Evolutionary conservation across 2,888 invertebrate species (phyloP).

Genomic region (Laothoe populi): DNA sequence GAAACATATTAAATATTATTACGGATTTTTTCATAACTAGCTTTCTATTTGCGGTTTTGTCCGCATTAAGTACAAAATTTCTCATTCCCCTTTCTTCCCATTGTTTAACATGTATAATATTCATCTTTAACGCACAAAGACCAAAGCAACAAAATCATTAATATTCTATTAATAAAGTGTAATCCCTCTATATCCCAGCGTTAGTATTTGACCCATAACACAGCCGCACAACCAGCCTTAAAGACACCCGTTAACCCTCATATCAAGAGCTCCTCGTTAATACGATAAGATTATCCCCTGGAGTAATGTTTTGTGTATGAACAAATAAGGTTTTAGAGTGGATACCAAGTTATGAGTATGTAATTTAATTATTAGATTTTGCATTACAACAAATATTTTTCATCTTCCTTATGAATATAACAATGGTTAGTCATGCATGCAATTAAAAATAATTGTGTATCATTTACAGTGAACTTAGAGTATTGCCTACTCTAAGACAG

Average conservation of each 20-base stretch:
- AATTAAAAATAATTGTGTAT: neutral
- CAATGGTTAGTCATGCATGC: neutral
- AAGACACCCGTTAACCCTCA: conserved; percentile 14
- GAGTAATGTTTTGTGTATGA: conserved; percentile 3
- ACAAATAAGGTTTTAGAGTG: conserved; percentile 16
- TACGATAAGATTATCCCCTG: conserved; percentile 20
- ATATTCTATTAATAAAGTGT: conserved; percentile 39
- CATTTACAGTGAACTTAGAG: neutral
- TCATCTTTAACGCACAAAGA: neutral
- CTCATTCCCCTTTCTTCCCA: neutral
- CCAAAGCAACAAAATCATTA: conserved; percentile 25
- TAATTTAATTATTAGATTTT: neutral
- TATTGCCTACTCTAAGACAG: too few species aligned
- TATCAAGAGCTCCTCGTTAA: conserved; percentile 18
- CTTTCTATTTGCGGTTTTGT: too few species aligned
- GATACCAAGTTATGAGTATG: neutral
- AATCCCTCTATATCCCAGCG: conserved; percentile 34
- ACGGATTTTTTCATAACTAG: too few species aligned
- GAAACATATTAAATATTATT: too few species aligned
- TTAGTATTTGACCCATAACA: conserved; percentile 22
- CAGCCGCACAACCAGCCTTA: conserved; percentile 11
- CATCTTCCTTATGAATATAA: neutral
- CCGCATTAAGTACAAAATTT: too few species aligned
- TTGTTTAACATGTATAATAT: neutral
- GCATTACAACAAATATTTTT: too few species aligned